Evolutionary conservation across 2,797 vertebrate genomes (phyloP).

Genomic region (Momotus momota): DNA sequence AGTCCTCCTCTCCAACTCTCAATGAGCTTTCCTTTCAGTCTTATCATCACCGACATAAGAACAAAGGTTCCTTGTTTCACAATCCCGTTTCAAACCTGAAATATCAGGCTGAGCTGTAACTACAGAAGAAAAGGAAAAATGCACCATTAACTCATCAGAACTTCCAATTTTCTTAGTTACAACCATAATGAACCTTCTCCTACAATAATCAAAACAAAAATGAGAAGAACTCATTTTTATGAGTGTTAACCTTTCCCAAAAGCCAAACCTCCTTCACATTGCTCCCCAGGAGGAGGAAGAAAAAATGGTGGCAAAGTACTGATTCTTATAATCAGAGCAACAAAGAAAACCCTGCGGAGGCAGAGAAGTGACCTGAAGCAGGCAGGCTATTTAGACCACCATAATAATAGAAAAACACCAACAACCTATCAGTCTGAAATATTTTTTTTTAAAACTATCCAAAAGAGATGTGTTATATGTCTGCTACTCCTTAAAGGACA

Average conservation of each 20-base stretch:
- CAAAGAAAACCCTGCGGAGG: neutral
- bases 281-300: neutral
- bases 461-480: neutral
- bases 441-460: neutral
- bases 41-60: neutral
- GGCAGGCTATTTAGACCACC: neutral
- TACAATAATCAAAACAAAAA: neutral
- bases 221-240: neutral
- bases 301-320: neutral
- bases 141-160: neutral
- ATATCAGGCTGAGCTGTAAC: neutral
- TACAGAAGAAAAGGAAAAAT: neutral
- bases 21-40: neutral
- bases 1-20: neutral
- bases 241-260: neutral
- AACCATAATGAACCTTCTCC: neutral
- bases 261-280: rapidly evolving
- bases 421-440: neutral
- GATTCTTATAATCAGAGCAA: neutral
- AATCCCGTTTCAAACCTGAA: neutral
- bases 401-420: neutral
- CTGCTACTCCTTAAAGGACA: neutral
- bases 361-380: neutral
- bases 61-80: neutral
- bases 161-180: neutral